These are phyloP conservation scores for Nothocercus nigrocapillus DNA, from an alignment of 2,113 vertebrate genomes.

Conservation along the genomic window DNA sequence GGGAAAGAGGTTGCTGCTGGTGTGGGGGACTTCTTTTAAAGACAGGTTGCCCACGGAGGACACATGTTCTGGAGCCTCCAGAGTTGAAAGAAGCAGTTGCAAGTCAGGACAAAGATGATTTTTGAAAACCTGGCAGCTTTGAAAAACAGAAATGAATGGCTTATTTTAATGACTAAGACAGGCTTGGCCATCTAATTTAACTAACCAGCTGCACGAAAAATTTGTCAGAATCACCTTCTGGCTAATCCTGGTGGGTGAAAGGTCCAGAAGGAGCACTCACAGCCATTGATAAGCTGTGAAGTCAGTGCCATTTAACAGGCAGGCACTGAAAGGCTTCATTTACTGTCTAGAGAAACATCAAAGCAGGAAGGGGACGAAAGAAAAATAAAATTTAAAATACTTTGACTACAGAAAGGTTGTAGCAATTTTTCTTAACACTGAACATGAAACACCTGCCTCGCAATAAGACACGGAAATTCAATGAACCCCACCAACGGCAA, in stretches of 20 bases:
- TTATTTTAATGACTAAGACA: neutral
- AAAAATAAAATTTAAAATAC: neutral
- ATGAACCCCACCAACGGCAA: neutral
- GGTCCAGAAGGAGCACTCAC: neutral
- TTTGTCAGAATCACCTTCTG: neutral
- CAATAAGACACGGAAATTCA: neutral
- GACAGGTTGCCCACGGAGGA: neutral
- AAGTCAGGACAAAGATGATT: neutral
- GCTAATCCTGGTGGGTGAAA: neutral
- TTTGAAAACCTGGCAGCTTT: rapidly evolving
- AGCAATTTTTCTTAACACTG: neutral
- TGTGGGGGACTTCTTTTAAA: neutral
- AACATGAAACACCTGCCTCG: neutral
- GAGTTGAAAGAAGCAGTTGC: neutral
- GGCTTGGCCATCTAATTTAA: neutral
- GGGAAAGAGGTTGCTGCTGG: neutral
- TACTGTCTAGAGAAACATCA: neutral
- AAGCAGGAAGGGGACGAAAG: neutral
- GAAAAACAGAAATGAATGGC: neutral
- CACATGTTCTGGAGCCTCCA: neutral
- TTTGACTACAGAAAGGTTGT: neutral
- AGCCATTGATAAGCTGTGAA: neutral
- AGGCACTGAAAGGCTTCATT: neutral
- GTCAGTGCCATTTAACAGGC: neutral
- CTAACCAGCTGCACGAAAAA: neutral